Base-by-base conservation (phyloP, 1,140 invertebrate species). In the Argopecten irradians region DNA sequence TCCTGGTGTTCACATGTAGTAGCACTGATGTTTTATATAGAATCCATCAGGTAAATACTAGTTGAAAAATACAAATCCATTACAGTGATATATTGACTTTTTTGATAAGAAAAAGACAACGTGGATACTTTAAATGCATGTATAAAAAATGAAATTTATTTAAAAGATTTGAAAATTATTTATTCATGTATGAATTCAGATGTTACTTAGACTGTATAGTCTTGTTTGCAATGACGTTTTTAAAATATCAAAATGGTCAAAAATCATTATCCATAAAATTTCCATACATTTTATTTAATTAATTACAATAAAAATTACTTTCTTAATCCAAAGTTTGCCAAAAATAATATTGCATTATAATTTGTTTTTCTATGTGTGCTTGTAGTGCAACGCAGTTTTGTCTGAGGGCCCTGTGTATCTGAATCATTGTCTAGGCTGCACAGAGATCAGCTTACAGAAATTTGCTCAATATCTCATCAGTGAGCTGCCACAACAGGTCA, bases 381-480 rank as follows among this genome's bases (percentile, higher is more conserved):
- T 94, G 41, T 95, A 99, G 98, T 97, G 98, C 71, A 97, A 97
- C 87, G 97, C 97, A 96, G 98, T 99, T n/a, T 86, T 98, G 97
- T 92, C 96, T 99, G 87, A 96, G 99, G 93, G 98, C 98, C 35
- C 99, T 99, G n/a, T 9, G 98, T 99, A 5, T 99, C 98, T 33
- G 99, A 99, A 96, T 99, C 99, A 13, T 95, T 99, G 86, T 98
- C 98, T 85, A 97, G 98, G 91, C 96, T 99, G 34, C 97, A 98
- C 94, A 97, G 98, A 89, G 98, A 99, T 95, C 98, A 99, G 94
- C 96, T 99, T 99, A 85, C 99, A 99, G 95, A 99, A 99, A 96
- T 99, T 99, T 96, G 99, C 99, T 93, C 99, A 99, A 96, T 99
- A 99, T 96, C 97, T 99, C n/a, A 99, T 99, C 93, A 99, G 98